phyloP scores from a whole-genome alignment of 2,797 vertebrate species.

The Vespertilio murinus region DNA sequence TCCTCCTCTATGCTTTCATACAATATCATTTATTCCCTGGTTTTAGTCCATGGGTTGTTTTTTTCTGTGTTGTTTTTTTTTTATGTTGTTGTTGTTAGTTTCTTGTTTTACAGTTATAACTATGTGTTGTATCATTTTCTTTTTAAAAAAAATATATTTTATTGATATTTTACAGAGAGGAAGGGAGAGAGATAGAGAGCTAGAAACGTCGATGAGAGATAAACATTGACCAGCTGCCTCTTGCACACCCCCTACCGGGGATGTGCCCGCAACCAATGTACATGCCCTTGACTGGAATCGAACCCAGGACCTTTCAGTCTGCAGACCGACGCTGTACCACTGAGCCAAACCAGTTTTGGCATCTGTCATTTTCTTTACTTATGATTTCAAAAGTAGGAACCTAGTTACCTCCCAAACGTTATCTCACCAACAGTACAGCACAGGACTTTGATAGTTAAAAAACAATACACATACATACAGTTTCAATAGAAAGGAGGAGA shows the following conservation, averaged over 20 bases:
- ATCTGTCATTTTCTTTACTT: too few relatives aligned
- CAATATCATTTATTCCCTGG: not conserved
- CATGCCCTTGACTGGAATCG: too few relatives aligned
- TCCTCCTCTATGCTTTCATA: not conserved
- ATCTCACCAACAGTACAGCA: not conserved
- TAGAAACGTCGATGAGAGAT: too few relatives aligned
- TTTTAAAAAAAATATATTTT: too few relatives aligned
- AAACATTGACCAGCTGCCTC: too few relatives aligned
- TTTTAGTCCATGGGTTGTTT: not conserved
- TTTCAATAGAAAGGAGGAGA: not conserved
- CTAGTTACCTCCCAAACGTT: not conserved
- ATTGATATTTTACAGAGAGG: too few relatives aligned
- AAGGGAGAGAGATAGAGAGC: too few relatives aligned
- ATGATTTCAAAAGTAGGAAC: not conserved
- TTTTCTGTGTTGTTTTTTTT: not conserved
- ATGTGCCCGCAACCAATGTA: too few relatives aligned
- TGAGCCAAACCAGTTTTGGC: too few relatives aligned
- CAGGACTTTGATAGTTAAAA: constrained; percentile 10
- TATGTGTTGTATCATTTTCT: not conserved
- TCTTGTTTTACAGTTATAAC: not conserved
- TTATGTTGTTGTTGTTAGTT: not conserved
- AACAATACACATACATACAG: not conserved
- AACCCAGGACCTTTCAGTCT: too few relatives aligned
- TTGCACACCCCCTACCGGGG: too few relatives aligned
- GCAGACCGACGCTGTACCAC: too few relatives aligned